A percentile compares a stretch with the other conserved stretches of the same genome.
phyloP scores from a whole-genome alignment of 1,140 invertebrate genomes.

The Drosophila chauvacae region DNA sequence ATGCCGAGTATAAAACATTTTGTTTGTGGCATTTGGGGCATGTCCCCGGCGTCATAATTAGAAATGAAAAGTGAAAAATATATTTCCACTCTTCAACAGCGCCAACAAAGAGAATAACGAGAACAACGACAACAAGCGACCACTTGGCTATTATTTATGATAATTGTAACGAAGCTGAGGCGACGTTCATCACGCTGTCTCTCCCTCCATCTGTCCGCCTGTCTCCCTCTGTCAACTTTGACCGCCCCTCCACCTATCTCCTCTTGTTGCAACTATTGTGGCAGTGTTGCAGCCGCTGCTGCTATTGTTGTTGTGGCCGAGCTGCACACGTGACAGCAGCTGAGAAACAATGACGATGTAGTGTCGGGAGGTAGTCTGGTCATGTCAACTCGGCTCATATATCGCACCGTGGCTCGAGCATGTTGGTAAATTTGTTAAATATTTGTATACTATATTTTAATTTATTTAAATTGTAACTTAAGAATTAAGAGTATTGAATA shows the following conservation, averaged over 20 bases:
- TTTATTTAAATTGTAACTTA: no score
- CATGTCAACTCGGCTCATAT: conserved; percentile 24
- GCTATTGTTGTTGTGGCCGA: conserved; percentile 28
- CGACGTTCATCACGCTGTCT: conserved; percentile 70
- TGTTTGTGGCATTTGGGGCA: conserved; percentile 71
- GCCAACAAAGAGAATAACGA: conserved; percentile 39
- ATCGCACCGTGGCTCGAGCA: conserved; percentile 7
- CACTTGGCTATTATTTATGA: conserved; percentile 81
- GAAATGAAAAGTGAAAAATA: conserved; percentile 77
- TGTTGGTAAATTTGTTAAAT: no score
- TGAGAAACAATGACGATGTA: conserved; percentile 37
- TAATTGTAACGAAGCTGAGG: conserved; percentile 70
- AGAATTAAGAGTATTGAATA: neutral
- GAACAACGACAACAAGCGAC: conserved; percentile 44
- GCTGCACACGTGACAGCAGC: conserved; percentile 60
- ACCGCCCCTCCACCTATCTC: neutral
- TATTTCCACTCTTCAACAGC: conserved; percentile 63
- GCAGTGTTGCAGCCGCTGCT: conserved; percentile 4
- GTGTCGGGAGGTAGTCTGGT: conserved; percentile 17
- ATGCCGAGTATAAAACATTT: conserved; percentile 40
- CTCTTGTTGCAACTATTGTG: conserved; percentile 42
- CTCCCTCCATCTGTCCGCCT: conserved; percentile 33
- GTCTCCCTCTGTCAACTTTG: conserved; percentile 19
- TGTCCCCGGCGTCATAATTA: conserved; percentile 72
- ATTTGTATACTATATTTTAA: neutral